These are phyloP conservation scores for Smutsia gigantea DNA, from an alignment of 2,797 vertebrate species.

Conservation along the genomic window DNA sequence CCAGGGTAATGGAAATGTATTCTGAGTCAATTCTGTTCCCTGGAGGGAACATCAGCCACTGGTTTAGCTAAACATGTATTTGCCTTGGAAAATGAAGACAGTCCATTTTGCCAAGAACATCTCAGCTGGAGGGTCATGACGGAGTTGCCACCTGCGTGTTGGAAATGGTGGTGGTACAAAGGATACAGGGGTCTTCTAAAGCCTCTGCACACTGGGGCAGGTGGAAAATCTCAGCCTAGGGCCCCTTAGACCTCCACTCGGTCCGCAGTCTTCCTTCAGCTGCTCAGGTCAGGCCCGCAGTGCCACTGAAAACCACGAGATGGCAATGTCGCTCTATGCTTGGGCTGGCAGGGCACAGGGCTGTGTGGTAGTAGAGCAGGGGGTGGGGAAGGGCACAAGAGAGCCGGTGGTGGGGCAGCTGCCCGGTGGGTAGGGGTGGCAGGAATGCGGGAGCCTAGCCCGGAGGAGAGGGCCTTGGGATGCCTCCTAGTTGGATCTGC, in stretches of 20 bases:
- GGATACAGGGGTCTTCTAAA: background rate
- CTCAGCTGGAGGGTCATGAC: background rate
- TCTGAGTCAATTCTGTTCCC: background rate
- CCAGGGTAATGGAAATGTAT: background rate
- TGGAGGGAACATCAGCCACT: background rate
- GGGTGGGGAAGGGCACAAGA: background rate
- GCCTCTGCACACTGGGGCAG: background rate
- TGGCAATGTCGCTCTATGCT: slow-evolving; percentile 66
- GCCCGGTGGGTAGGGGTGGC: background rate
- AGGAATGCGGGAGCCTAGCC: background rate
- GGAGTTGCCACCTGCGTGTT: background rate
- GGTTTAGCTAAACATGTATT: background rate
- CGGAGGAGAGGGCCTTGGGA: background rate
- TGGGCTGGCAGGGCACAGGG: background rate
- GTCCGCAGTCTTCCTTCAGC: rapidly evolving
- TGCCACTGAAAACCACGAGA: background rate
- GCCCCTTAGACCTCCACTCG: rapidly evolving
- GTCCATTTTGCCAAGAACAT: background rate
- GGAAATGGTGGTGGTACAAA: background rate
- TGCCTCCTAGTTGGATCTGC: background rate
- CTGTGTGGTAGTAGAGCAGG: background rate
- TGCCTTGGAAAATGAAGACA: background rate
- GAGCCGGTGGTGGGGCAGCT: background rate
- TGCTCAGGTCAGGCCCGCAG: background rate
- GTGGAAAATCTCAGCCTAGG: background rate